Conservation (phyloP, 2,797 vertebrate species). For the Hydrolagus colliei region DNA sequence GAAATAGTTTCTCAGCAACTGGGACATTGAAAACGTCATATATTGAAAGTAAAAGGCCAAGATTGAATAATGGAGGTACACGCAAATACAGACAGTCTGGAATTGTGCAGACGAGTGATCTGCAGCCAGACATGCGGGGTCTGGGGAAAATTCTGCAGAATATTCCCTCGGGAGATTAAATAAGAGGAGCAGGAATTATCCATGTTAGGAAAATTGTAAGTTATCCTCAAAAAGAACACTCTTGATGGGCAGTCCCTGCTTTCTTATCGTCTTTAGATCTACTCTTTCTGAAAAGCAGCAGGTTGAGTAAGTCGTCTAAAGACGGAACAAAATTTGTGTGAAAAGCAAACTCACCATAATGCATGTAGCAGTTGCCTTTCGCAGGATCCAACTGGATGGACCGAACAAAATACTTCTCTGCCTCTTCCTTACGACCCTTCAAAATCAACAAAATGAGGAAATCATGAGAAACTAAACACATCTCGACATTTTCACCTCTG, state of each 20-base stretch:
- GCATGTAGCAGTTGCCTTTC: conserved; percentile 99
- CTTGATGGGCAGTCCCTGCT: not conserved
- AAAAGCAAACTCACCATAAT: conserved; percentile 78
- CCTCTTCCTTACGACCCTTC: conserved; percentile 88
- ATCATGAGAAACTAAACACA: not conserved
- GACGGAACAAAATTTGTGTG: not conserved
- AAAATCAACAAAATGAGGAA: conserved; percentile 38
- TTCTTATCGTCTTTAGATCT: not conserved
- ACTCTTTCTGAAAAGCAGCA: not conserved
- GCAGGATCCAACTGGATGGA: conserved; percentile 91
- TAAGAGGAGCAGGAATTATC: not conserved
- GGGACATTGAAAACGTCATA: not conserved
- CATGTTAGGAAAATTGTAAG: not conserved
- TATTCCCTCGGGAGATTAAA: not conserved
- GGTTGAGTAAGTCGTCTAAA: not conserved
- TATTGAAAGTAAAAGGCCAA: not conserved
- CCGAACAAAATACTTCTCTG: conserved; percentile 90
- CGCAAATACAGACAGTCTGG: not conserved
- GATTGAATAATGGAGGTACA: too few species aligned
- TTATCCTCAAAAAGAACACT: not conserved
- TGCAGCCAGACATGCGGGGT: not conserved
- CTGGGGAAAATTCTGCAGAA: not conserved
- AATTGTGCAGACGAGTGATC: not conserved
- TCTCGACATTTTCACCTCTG: not conserved
- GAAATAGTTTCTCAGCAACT: conserved; percentile 7